phyloP scores from a whole-genome alignment of 1,140 invertebrate genomes.

The Drosophila nebulosa region DNA sequence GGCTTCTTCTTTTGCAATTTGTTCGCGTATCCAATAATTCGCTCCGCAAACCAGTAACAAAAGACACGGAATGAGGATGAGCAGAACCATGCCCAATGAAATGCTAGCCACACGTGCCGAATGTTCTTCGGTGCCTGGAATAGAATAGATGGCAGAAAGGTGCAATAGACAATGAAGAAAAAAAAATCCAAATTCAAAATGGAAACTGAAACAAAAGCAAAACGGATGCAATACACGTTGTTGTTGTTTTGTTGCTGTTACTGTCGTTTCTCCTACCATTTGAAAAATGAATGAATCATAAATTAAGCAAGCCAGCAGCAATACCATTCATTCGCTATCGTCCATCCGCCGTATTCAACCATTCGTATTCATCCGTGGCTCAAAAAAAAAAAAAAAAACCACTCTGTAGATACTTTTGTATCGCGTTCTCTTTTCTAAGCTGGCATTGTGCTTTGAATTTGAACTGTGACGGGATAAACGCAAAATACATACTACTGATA shows the following conservation, averaged over 20 bases:
- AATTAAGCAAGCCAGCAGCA: constrained; percentile 51
- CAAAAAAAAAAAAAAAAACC: constrained; percentile 16
- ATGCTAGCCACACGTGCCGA: constrained; percentile 88
- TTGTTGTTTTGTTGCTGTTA: background rate
- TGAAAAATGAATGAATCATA: constrained; percentile 49
- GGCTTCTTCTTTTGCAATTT: constrained; percentile 65
- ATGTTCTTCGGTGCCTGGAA: constrained; percentile 89
- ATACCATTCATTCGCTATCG: constrained; percentile 29
- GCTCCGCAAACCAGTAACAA: constrained; percentile 87
- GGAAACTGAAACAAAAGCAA: background rate
- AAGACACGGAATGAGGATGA: constrained; percentile 88
- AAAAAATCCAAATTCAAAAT: background rate
- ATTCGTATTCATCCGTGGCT: background rate
- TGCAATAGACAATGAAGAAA: constrained; percentile 25
- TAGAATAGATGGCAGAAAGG: constrained; percentile 2
- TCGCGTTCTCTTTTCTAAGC: constrained; percentile 4
- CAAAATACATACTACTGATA: constrained; percentile 18
- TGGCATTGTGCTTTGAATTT: constrained; percentile 7
- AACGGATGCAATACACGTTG: background rate
- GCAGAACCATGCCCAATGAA: constrained; percentile 88
- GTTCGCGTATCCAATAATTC: constrained; percentile 73
- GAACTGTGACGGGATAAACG: constrained; percentile 14
- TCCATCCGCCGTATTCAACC: background rate
- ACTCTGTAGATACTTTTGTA: constrained; percentile 17
- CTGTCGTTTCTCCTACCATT: background rate